These are phyloP conservation scores for Drosophila leontia DNA, from an alignment of 1,140 invertebrate species.

Conservation along the genomic window DNA sequence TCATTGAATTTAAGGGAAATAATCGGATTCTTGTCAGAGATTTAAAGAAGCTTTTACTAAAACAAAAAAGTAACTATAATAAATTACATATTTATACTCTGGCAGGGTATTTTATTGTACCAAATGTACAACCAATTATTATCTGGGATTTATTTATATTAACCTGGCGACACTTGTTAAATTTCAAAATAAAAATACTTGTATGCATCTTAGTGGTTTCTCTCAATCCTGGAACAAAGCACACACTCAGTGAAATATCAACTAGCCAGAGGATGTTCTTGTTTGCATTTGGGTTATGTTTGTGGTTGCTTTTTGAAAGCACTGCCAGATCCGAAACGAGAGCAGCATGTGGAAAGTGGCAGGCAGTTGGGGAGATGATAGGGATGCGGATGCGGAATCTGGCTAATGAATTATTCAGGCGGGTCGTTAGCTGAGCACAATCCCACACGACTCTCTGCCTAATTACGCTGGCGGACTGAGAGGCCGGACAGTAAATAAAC, in stretches of 20 bases:
- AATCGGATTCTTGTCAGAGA: not conserved
- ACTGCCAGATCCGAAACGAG: slow-evolving; percentile 16
- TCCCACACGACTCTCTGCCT: slow-evolving; percentile 52
- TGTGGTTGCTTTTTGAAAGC: slow-evolving; percentile 61
- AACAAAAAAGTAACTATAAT: not conserved
- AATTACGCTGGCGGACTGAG: slow-evolving; percentile 60
- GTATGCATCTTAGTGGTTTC: slow-evolving; percentile 5
- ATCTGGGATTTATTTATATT: not conserved
- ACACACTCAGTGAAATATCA: slow-evolving; percentile 26
- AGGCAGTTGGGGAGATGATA: not conserved
- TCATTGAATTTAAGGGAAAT: not conserved
- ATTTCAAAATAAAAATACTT: not conserved
- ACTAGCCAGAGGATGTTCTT: slow-evolving; percentile 49
- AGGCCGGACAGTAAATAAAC: slow-evolving; percentile 57
- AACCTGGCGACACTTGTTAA: not conserved
- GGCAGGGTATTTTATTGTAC: not conserved
- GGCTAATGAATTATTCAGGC: slow-evolving; percentile 76
- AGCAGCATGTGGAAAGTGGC: slow-evolving; percentile 14
- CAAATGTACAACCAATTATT: not conserved
- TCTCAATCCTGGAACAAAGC: slow-evolving; percentile 21
- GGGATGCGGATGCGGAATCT: slow-evolving; percentile 17
- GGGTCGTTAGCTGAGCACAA: slow-evolving; percentile 65
- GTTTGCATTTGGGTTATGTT: slow-evolving; percentile 71
- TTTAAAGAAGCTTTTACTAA: no score
- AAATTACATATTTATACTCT: not conserved